Percentiles rank a stretch among this genome's conserved stretches.
Evolutionary conservation across 2,797 vertebrate genomes (phyloP).

Genomic region (Sebastes alutus): DNA sequence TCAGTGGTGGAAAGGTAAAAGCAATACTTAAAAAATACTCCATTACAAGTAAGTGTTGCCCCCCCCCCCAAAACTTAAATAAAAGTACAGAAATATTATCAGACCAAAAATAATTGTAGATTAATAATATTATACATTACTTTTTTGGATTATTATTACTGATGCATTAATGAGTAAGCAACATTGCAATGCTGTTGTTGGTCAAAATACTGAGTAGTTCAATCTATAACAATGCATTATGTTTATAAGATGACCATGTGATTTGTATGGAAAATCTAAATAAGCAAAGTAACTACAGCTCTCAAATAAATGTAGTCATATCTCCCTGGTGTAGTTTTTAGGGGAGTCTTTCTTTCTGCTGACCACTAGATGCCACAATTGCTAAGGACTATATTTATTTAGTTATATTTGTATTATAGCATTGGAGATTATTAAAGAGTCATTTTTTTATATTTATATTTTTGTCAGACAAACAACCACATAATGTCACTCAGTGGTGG

Average conservation of each 20-base stretch:
- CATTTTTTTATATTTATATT: not conserved
- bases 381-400: not conserved
- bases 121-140: not conserved
- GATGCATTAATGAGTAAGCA: not conserved
- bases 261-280: not conserved
- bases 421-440: no score
- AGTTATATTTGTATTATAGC: not conserved
- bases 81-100: not conserved
- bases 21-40: not conserved
- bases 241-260: not conserved
- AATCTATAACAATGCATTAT: not conserved
- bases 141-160: not conserved
- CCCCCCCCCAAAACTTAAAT: no score
- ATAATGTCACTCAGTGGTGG: not conserved
- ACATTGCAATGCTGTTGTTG: not conserved
- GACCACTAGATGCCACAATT: slow-evolving; percentile 17
- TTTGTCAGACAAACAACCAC: not conserved
- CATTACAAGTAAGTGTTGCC: not conserved
- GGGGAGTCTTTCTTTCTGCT: not conserved
- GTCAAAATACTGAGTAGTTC: not conserved
- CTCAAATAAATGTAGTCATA: not conserved
- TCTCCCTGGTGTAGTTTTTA: not conserved
- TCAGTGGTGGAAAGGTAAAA: not conserved
- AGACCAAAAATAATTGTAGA: no score
- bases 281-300: not conserved